phyloP scores from a whole-genome alignment of 2,113 vertebrate species.

The Telmatochromis sp. region DNA sequence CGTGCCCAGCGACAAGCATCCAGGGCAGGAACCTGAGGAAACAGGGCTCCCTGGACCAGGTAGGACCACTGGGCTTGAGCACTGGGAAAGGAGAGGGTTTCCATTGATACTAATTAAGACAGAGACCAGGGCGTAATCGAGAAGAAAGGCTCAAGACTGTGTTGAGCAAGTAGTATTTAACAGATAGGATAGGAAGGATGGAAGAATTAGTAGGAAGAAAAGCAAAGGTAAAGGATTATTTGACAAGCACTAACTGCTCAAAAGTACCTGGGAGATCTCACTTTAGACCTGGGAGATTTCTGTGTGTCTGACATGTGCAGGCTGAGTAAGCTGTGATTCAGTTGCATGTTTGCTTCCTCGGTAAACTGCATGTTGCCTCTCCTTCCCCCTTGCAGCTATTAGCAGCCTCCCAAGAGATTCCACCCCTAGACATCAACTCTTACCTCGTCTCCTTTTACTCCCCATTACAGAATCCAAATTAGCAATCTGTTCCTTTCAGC shows the following conservation, averaged over 20 bases:
- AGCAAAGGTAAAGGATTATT: neutral
- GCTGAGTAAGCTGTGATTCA: conserved; percentile 3
- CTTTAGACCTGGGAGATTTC: neutral
- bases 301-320: conserved; percentile 9
- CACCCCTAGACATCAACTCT: neutral
- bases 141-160: neutral
- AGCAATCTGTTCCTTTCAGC: neutral
- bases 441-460: neutral
- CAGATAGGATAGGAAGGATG: neutral
- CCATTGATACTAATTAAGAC: neutral
- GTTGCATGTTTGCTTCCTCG: conserved; percentile 3
- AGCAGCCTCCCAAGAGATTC: neutral
- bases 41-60: conserved; percentile 71
- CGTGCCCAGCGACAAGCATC: conserved; percentile 56
- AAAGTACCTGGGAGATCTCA: neutral
- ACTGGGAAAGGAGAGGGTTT: neutral
- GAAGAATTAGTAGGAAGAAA: neutral
- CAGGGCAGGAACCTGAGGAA: conserved; percentile 58
- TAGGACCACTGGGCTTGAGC: conserved; percentile 46
- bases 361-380: conserved; percentile 1
- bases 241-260: neutral
- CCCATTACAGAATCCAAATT: neutral
- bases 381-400: neutral
- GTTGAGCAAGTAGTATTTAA: neutral
- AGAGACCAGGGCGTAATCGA: neutral